Conservation (phyloP, 2,113 vertebrate genomes). For the Equus quagga region DNA sequence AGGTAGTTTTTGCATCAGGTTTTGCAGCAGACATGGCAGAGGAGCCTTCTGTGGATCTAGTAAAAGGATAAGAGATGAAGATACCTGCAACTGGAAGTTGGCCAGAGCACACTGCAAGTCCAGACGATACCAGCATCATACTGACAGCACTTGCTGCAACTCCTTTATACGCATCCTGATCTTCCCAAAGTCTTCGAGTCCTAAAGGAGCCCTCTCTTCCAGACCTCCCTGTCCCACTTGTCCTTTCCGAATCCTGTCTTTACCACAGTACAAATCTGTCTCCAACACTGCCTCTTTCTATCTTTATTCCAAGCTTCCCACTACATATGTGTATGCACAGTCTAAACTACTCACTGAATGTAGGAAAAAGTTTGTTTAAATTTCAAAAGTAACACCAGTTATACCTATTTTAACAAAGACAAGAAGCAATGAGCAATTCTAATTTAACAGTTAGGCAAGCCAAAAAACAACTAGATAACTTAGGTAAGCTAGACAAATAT, state of each 20-base stretch:
- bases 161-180: fast-evolving
- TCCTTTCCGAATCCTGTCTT: background rate
- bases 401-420: background rate
- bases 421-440: background rate
- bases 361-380: background rate
- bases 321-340: background rate
- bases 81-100: background rate
- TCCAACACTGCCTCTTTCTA: background rate
- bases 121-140: background rate
- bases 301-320: background rate
- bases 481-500: background rate
- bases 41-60: background rate
- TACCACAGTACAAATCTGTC: background rate
- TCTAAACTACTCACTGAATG: slow-evolving; percentile 15
- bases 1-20: background rate
- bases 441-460: background rate
- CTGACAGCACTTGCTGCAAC: background rate
- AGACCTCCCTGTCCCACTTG: background rate
- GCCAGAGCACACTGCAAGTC: background rate
- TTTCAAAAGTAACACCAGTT: background rate
- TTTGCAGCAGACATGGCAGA: background rate
- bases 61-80: background rate
- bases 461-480: background rate
- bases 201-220: background rate
- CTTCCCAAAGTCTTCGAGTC: background rate